Base-by-base conservation (phyloP, 2,113 vertebrate genomes). In the Maccullochella peelii region DNA sequence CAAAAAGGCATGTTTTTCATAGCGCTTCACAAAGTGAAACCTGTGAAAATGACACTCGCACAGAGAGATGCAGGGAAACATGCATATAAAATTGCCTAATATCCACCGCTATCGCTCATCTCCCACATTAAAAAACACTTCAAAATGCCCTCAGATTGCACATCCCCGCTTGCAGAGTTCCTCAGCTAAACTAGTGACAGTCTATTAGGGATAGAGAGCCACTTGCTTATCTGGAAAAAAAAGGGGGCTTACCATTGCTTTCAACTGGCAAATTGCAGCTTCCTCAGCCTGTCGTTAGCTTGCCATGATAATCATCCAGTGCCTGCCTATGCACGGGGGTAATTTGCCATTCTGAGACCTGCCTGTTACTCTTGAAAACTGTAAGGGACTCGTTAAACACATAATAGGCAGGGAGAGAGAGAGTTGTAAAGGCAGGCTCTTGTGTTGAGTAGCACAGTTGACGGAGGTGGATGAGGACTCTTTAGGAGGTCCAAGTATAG, bases 341-440 rank as follows among this genome's bases (percentile, higher is more conserved):
- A 94, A 95, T 94, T 94, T 94, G 87, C 90, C 90, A 91, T 93
- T 93, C 91, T 90, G 90, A 91, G 90, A 90, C 91, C 88, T 89
- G 93, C 87, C 88, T 88, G 90, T 91, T 88, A 89, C 90, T 88
- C 90, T 89, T 89, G 82, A 94, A 89, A 93, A 88, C 86, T 88
- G 88, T 77, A 77, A 88, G 82, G 82, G 88, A 93, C 91, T 91
- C 84, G 85, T 91, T 93, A 92, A 91, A 90, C 89, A 83, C 83
- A 91, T 90, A 91, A 94, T 77, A 85, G 84, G 55, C 83, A 59
- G 82, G 75, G 79, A 86, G 87, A 85, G 87, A 85, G 81, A 59
- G 79, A 80, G 82, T 82, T 91, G 72, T 78, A 91, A 91, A 93
- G 83, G 80, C 90, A 75, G 87, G 73, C 89, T 90, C 85, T 92